Percentiles rank a stretch among this genome's conserved stretches.
Conservation (phyloP, 2,888 invertebrate species). For the Dolichopus griseipennis region DNA sequence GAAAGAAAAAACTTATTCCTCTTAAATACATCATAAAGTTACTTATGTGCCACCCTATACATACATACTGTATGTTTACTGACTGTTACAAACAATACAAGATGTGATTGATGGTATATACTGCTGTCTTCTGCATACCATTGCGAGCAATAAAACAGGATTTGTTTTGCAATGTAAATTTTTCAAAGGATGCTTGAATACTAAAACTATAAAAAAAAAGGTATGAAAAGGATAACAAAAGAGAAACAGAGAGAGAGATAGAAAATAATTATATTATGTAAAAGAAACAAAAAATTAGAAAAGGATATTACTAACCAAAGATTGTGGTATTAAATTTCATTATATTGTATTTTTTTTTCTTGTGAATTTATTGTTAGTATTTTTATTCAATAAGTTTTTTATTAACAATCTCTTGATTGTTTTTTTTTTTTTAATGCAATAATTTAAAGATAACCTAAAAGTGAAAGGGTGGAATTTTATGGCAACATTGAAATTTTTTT, state of each 20-base stretch:
- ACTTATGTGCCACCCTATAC: too few relatives aligned
- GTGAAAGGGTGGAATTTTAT: too few relatives aligned
- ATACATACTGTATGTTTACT: background rate
- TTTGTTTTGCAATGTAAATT: too few relatives aligned
- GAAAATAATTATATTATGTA: background rate
- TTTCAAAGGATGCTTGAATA: too few relatives aligned
- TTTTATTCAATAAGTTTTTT: background rate
- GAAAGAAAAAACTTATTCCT: too few relatives aligned
- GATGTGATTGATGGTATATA: constrained; percentile 18
- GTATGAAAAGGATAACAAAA: background rate
- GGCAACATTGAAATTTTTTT: too few relatives aligned
- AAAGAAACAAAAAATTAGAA: background rate
- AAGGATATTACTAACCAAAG: constrained; percentile 5
- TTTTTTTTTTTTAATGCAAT: background rate
- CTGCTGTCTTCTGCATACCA: constrained; percentile 11
- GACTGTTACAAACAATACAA: constrained; percentile 12
- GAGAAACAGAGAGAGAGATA: background rate
- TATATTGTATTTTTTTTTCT: background rate
- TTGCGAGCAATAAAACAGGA: background rate
- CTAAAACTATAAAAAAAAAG: too few relatives aligned
- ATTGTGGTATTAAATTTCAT: background rate
- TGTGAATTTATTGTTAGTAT: too few relatives aligned
- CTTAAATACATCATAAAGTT: too few relatives aligned
- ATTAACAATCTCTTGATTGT: background rate
- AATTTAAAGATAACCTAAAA: background rate